Evolutionary conservation across 2,113 vertebrate genomes (phyloP).

Genomic region (Hiodon tergisus): DNA sequence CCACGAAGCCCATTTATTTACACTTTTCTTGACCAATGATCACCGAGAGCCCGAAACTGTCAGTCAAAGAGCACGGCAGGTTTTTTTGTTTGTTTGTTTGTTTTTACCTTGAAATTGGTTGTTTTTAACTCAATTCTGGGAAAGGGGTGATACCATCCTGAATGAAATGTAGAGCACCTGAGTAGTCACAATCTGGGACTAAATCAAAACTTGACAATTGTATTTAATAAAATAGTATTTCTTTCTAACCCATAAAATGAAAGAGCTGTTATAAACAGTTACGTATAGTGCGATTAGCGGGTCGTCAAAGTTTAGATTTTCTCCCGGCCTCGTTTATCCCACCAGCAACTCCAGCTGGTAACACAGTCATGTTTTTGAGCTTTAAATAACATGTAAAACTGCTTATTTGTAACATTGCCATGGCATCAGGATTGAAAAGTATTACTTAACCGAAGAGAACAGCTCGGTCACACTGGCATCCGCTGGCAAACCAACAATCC

Average conservation of each 20-base stretch:
- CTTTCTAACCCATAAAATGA: too few relatives aligned
- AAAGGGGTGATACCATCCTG: too few relatives aligned
- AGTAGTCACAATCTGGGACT: too few relatives aligned
- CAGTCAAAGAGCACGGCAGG: neutral
- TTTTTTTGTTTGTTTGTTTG: neutral
- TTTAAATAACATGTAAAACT: neutral
- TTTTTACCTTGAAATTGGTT: too few relatives aligned
- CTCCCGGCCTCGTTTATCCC: neutral
- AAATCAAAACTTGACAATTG: too few relatives aligned
- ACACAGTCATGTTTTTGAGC: neutral
- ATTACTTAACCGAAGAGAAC: slow-evolving; percentile 33
- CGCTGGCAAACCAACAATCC: neutral
- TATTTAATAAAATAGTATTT: too few relatives aligned
- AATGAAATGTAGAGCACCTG: too few relatives aligned
- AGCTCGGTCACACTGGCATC: slow-evolving; percentile 4
- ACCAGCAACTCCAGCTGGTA: neutral
- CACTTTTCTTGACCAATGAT: neutral
- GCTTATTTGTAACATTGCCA: neutral
- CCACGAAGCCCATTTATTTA: slow-evolving; percentile 19
- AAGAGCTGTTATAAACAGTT: too few relatives aligned
- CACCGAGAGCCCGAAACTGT: neutral
- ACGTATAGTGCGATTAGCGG: too few relatives aligned
- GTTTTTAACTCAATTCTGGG: too few relatives aligned
- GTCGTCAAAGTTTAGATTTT: too few relatives aligned
- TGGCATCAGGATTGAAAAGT: slow-evolving; percentile 24